Base-by-base conservation (phyloP, 2,888 invertebrate species). In the Ischnura elegans region DNA sequence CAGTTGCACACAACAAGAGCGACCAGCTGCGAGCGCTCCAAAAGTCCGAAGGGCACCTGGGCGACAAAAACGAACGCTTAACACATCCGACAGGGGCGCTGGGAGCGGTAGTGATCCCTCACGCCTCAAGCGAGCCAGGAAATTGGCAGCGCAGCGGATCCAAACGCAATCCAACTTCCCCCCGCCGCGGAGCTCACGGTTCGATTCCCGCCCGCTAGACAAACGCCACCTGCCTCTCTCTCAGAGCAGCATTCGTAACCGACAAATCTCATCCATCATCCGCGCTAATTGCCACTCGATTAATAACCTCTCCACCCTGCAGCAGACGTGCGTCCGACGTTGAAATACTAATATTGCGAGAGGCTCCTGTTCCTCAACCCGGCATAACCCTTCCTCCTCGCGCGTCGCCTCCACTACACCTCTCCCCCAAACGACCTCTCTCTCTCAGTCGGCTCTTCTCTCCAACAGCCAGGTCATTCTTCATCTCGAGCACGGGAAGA, bases 311-410 rank as follows among this genome's bases (percentile, higher is more conserved):
- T 43, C 86, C 45, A 43, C 51, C 51, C 10, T 8, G 76, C 76
- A 76, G 76, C 76, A 76, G 86, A 86, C 86, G 86, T 86, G 86
- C 86, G 43, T 46, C 43, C 43, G 45, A 45, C 86, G 86, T n/a
- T 46, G 45, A 86, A 86, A 86, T 86, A 46, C 86, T 86, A 86
- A 86, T 86, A 86, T 86, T 3, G 45, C 86, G 19, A 86, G 86
- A 86, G 86, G 43, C 46, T 8, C 46, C 5, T 46, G 45, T 43
- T 43, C 46, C 85, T 8, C 85, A 0, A 42, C 43, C 85, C 84
- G 13, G n/a, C n/a, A n/a, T n/a, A n/a, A 51, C 51, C 19, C 51
- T 51, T 51, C 51, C 51, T 51, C 16, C 51, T 51, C 51, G 51
- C 51, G 19, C 51, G 19, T 51, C 51, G 19, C 84, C 2, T 42